Base-by-base conservation (phyloP, 2,888 invertebrate species). In the Gandaritis pyraliata region DNA sequence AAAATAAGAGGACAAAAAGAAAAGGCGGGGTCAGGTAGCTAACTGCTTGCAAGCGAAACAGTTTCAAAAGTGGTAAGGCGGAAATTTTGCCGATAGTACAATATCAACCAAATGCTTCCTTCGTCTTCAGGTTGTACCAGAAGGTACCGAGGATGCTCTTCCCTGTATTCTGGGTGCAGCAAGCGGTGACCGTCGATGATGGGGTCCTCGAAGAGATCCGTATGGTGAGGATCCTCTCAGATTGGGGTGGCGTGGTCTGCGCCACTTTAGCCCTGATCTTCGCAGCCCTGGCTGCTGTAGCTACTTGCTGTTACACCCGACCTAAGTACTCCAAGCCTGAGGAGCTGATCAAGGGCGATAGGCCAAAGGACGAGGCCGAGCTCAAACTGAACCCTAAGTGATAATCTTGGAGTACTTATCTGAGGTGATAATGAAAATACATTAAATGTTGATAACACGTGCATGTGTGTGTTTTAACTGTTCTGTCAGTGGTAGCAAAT, bases 101-200 rank as follows among this genome's bases (percentile, higher is more conserved):
- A n/a, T n/a, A n/a, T n/a, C n/a, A n/a, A n/a, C n/a, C n/a, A 2
- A 38, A 38, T 12, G 2, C 4, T 13, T 13, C n/a, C 11, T 58
- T 65, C 49, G 29, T 47, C 86, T 91, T 15, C 87, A 96, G 96
- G 0, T 77, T 96, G 46, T 96, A 94, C 80, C 90, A 93, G 69
- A 84, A 94, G 18, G 94, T 95, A 0, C 96, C 96, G 0, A 93
- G 85, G 55, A 92, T 95, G 69, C 94, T 94, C 78, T 94, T 97
- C 72, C 97, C 97, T 0, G 93, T 96, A 58, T 93, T 97, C 62
- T 97, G 97, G 96, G 95, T 97, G 72, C 94, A 96, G 74, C 94
- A 97, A 77, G 93, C 89, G 59, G 95, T 95, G 1, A 81, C 85
- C 12, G 88, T 96, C 0, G 93, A 94, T 0, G 90, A 93, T 0